Percentiles rank a stretch among this genome's conserved stretches.
These are phyloP conservation scores for Tetropium fuscum DNA, from an alignment of 2,888 invertebrate species.

Conservation along the genomic window DNA sequence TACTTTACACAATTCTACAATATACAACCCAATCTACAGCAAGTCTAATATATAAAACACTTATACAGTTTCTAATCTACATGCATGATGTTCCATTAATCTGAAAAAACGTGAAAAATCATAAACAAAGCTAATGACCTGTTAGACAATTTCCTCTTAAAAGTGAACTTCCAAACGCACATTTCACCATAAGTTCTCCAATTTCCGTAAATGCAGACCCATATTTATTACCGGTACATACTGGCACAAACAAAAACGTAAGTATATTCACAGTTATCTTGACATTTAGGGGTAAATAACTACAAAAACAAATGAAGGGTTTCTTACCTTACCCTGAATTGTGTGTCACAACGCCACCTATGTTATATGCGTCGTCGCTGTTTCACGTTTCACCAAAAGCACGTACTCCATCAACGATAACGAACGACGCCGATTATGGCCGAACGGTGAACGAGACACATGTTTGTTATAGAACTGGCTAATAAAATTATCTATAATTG, in stretches of 20 bases:
- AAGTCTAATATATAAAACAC: slow-evolving; percentile 8
- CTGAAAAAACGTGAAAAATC: slow-evolving; percentile 38
- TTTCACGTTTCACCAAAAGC: slow-evolving; percentile 62
- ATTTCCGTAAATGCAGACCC: slow-evolving; percentile 34
- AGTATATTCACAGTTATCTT: slow-evolving; percentile 48
- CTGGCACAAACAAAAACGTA: slow-evolving; percentile 42
- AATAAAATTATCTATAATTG: slow-evolving; percentile 58
- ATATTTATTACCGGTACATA: slow-evolving; percentile 26
- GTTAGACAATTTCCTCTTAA: slow-evolving; percentile 64
- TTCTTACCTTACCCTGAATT: slow-evolving; percentile 66
- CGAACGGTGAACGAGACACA: slow-evolving; percentile 59
- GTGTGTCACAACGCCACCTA: slow-evolving; percentile 66
- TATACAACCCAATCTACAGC: slow-evolving; percentile 6
- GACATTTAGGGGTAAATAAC: slow-evolving; percentile 53
- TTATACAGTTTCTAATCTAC: slow-evolving; percentile 31
- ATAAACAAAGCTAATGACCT: slow-evolving; percentile 67
- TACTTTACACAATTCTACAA: slow-evolving; percentile 27
- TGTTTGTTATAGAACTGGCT: slow-evolving; percentile 58
- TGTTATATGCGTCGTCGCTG: slow-evolving; percentile 64
- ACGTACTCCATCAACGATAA: slow-evolving; percentile 63
- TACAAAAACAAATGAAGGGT: slow-evolving; percentile 63
- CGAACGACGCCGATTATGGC: slow-evolving; percentile 56
- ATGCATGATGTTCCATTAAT: slow-evolving; percentile 32
- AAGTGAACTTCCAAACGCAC: slow-evolving; percentile 47
- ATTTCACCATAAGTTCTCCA: slow-evolving; percentile 48